Conservation (phyloP, 1,140 invertebrate species). For the Hyles vespertilio region DNA sequence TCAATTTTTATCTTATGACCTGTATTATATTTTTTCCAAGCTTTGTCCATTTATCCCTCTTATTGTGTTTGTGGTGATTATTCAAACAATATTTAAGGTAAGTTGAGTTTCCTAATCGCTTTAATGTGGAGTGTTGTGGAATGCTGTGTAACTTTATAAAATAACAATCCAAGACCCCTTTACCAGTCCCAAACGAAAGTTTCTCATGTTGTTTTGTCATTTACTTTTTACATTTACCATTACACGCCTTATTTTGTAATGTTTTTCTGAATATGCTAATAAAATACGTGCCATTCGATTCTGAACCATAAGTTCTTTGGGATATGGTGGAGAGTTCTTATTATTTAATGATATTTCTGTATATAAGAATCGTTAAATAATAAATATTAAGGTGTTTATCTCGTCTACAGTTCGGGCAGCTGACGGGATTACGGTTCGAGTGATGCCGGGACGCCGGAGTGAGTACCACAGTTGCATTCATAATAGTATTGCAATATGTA, state of each 20-base stretch:
- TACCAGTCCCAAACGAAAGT: not conserved
- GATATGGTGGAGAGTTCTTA: too few species aligned
- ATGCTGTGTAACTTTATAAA: constrained; percentile 15
- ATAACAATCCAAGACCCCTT: constrained; percentile 3
- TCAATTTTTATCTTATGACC: too few species aligned
- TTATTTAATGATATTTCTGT: too few species aligned
- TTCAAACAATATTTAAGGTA: not conserved
- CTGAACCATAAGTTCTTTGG: too few species aligned
- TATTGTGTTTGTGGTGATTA: not conserved
- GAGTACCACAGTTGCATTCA: constrained; percentile 36
- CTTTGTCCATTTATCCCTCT: too few species aligned
- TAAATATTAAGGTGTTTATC: constrained; percentile 1
- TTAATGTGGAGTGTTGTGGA: constrained; percentile 18
- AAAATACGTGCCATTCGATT: too few species aligned
- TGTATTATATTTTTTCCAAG: too few species aligned
- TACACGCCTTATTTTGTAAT: too few species aligned
- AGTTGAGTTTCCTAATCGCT: constrained; percentile 13
- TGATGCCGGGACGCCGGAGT: constrained; percentile 72
- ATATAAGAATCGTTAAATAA: too few species aligned
- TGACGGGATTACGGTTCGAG: constrained; percentile 70
- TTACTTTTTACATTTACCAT: too few species aligned
- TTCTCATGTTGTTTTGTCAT: too few species aligned
- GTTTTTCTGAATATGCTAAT: too few species aligned
- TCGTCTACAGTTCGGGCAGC: constrained; percentile 59
- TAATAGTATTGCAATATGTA: not conserved